Base-by-base conservation (phyloP, 2,797 vertebrate species). In the Chelon auratus region DNA sequence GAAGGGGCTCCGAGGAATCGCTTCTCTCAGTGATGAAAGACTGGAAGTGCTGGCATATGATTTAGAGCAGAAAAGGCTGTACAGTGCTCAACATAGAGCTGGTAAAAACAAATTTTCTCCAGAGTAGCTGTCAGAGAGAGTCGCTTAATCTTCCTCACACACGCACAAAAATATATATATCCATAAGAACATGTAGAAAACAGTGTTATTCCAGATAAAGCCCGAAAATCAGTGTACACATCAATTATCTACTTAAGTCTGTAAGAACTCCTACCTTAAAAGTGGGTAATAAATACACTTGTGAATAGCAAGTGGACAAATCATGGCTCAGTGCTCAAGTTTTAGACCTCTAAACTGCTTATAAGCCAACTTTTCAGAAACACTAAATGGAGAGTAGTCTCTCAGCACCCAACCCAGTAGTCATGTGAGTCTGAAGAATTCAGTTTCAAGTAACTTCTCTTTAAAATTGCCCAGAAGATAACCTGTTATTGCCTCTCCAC, bases 1-100 rank as follows among this genome's bases (percentile, higher is more conserved):
- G 84, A 88, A 87, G 82, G 78, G 83, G 83, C 87, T 89, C 84
- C 75, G 63, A 83, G 76, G 85, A 89, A 86, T 85, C 72, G 20
- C 81, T 88, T 80, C 47, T 79, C 74, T 76, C 63, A 58, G 76
- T 72, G 85, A 91, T 89, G 68, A 86, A 87, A 87, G 85, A 81
- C 59, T 56, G 51, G 26, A 82, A 79, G 73, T 72, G 55, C 42
- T 87, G 78, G 75, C 68, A 72, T 72, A 77, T 75, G 66, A 87
- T 80, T 81, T 84, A 47, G 67, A 69, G 62, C 62, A 56, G 73
- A 77, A 79, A 79, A 81, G 55, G 52, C 54, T 67, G 64, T 36
- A 74, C 68, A 65, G 30, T 69, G 53, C 68, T 83, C 60, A 75
- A 82, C 80, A 84, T 78, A 68, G 64, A 77, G 53, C 39, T 59